phyloP scores from a whole-genome alignment of 1,140 invertebrate species.

The Dufourea novaeangliae region DNA sequence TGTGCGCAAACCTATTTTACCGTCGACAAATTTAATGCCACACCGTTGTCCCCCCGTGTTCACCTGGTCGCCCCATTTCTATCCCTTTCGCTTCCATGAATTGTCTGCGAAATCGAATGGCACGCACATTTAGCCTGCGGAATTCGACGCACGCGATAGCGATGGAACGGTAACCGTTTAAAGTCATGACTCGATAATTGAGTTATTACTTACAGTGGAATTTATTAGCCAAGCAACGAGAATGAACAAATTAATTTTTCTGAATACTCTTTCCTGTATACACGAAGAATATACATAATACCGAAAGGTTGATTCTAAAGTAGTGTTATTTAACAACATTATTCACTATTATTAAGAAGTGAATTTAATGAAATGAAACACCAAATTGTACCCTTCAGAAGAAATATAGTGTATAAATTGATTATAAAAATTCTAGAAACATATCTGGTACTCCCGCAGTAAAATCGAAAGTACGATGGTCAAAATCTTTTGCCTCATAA shows the following conservation, averaged over 20 bases:
- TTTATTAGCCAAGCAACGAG: neutral
- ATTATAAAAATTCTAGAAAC: no score
- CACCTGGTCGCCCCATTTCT: slow-evolving; percentile 9
- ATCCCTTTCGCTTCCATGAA: neutral
- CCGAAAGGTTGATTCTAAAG: no score
- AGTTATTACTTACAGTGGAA: slow-evolving; percentile 15
- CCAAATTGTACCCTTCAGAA: no score
- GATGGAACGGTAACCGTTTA: slow-evolving; percentile 12
- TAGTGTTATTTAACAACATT: no score
- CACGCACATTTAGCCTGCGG: neutral
- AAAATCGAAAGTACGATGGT: no score
- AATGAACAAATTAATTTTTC: neutral
- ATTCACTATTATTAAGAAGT: no score
- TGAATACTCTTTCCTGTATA: neutral
- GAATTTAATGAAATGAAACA: no score
- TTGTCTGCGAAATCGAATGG: slow-evolving; percentile 44
- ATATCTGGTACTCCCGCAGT: no score
- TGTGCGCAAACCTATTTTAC: slow-evolving; percentile 61
- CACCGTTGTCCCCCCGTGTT: neutral
- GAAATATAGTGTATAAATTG: no score
- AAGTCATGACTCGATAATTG: slow-evolving; percentile 20
- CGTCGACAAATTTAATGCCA: slow-evolving; percentile 63
- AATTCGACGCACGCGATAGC: neutral
- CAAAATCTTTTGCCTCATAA: no score
- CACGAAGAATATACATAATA: no score